These are phyloP conservation scores for Fukomys damarensis DNA, from an alignment of 2,113 vertebrate genomes.

Conservation along the genomic window DNA sequence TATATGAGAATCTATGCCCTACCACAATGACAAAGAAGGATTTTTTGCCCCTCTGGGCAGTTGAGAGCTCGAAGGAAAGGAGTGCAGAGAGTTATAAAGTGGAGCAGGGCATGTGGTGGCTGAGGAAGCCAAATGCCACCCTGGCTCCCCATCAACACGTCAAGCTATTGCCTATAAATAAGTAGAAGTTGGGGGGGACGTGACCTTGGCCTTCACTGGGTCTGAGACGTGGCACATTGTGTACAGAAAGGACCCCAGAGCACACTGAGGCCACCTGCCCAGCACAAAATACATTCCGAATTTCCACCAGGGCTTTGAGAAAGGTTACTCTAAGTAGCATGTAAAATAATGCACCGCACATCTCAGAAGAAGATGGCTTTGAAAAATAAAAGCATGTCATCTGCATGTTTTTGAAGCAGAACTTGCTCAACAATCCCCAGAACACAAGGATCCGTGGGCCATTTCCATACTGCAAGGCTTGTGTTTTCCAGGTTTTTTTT, in stretches of 20 bases:
- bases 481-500: neutral
- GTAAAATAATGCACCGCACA: neutral
- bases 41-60: neutral
- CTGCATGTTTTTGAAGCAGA: slow-evolving; percentile 27
- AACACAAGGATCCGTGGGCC: neutral
- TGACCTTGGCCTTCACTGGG: neutral
- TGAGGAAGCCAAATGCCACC: neutral
- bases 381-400: slow-evolving; percentile 33
- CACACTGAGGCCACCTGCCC: neutral
- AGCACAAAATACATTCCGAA: neutral
- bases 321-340: neutral
- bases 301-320: neutral
- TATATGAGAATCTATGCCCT: neutral
- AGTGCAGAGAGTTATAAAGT: neutral
- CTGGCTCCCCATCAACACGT: neutral
- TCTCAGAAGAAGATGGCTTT: neutral
- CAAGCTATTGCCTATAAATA: neutral
- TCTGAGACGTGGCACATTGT: neutral
- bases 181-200: neutral
- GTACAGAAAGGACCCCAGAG: neutral
- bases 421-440: neutral
- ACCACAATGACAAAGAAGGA: neutral
- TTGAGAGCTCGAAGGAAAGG: neutral
- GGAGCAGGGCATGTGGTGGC: neutral
- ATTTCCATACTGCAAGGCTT: neutral